Evolutionary conservation across 2,888 invertebrate genomes (phyloP), one percentile per base, ranked within the genome.

Genomic region (Scaptomyza caliginosa): DNA sequence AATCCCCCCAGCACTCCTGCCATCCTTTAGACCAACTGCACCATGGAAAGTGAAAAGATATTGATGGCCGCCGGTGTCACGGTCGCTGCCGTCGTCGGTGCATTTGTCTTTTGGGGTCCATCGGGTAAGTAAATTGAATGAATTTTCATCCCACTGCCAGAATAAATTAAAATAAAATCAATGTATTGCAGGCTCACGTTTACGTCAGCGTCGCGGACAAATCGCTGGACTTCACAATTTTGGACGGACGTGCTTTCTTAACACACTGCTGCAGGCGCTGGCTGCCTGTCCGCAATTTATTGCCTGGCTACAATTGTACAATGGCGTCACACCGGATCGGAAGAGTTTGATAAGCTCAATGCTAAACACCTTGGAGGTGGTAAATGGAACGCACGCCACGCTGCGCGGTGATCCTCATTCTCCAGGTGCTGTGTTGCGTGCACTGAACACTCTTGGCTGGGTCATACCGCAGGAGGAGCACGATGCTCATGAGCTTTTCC

Each of bases 401-500:
- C 93, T 95, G 1, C 93, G 95, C 11, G 91, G 91, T 0, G 92
- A 92, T 80, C 93, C 93, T 10, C 93, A 92, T 76, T 93, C 94
- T 0, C 95, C 95, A 0, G 93, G 93, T 4, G 93, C 93, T 1
- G 95, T 97, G 10, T 93, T 97, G 70, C 93, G 95, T 66, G 95
- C 96, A 0, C 92, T 98, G 5, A 91, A 88, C 43, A 92, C 95
- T 19, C 93, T 96, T 0, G 95, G 96, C 13, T 98, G 98, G 97
- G 95, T 95, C 43, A 96, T 98, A 76, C 95, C 97, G 0, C 97
- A 97, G 73, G 97, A 97, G 73, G 97, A 98, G 92, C 96, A 98
- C 91, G 99, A 99, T 92, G 96, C 98, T 0, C 98, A 98, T 90
- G 98, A 99, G 91, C 91, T 99, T 50, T 94, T 98, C 80, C 97